Base-by-base conservation (phyloP, 2,797 vertebrate species). In the Oryzias sinensis region DNA sequence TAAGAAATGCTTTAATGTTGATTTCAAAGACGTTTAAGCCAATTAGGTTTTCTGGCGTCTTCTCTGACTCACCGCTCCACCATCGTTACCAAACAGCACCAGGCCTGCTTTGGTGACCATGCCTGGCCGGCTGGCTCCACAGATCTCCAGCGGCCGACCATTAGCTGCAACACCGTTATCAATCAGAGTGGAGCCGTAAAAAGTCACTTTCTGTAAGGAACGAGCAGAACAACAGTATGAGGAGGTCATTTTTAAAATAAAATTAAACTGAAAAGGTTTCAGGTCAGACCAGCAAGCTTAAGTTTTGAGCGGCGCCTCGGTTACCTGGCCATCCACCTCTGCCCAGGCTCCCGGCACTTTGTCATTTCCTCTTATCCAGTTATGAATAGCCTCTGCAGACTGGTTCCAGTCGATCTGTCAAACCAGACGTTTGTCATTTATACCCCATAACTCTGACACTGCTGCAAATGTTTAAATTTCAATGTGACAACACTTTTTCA, bases 311-410 rank as follows among this genome's bases (percentile, higher is more conserved):
- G 40, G 20, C 14, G 41, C 29, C 27, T 4, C 4, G 22, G 11
- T 59, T 65, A 96, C 95, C 89, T 94, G 91, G 60, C 94, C 93
- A 7, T 93, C 88, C 14, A 94, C 83, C 61, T 94, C 92, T 0
- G 94, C 89, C 94, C 94, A 96, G 68, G 94, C 94, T 0, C 95
- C 95, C 0, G 95, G 95, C 14, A 95, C 93, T 79, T 94, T 95
- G 86, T 96, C 95, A 0, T 96, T 95, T 18, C 94, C 94, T 68
- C 95, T 81, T 83, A 96, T 95, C 93, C 94, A 96, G 88, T 96
- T 96, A 83, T 96, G 95, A 43, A 96, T 83, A 17, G 85, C 90
- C 72, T 93, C 90, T 6, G 93, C 94, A 0, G 93, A 59, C 76
- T 94, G 93, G 61, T 93, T 93, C 95, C 94, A 96, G 76, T 94